Evolutionary conservation across 1,140 invertebrate genomes (phyloP).

Genomic region (Goniozus legneri): DNA sequence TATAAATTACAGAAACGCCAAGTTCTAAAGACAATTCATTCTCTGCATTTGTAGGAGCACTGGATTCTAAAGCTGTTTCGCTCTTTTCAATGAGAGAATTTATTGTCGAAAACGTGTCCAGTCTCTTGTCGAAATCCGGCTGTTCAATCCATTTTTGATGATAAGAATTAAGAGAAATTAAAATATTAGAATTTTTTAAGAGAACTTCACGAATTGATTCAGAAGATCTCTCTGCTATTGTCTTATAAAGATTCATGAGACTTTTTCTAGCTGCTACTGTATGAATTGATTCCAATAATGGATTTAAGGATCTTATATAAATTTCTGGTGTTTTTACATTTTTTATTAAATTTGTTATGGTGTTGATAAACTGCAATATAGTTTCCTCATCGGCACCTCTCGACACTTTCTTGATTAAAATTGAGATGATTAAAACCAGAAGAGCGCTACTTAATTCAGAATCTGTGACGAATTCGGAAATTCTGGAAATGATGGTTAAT

Average conservation of each 20-base stretch:
- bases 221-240: conserved; percentile 49
- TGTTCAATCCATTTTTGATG: conserved; percentile 85
- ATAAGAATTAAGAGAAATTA: conserved; percentile 79
- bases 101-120: conserved; percentile 70
- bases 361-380: conserved; percentile 64
- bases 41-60: conserved; percentile 64
- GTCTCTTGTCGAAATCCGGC: conserved; percentile 80
- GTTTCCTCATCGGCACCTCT: conserved; percentile 56
- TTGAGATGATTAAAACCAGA: conserved; percentile 69
- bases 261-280: conserved; percentile 62
- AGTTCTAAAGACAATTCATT: conserved; percentile 62
- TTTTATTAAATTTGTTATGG: conserved; percentile 70
- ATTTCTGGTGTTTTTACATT: conserved; percentile 62
- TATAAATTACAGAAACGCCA: conserved; percentile 72
- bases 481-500: conserved; percentile 73
- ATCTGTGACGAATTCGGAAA: conserved; percentile 70
- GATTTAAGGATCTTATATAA: conserved; percentile 65
- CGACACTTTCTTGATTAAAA: conserved; percentile 64
- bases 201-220: conserved; percentile 31
- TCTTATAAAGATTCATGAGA: conserved; percentile 58
- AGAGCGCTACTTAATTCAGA: conserved; percentile 65
- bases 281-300: conserved; percentile 63
- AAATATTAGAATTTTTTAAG: conserved; percentile 50
- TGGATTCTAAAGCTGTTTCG: conserved; percentile 62
- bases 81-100: conserved; percentile 57